These are phyloP conservation scores for Troglohyphantes excavatus DNA, from an alignment of 2,888 invertebrate species.

Conservation along the genomic window DNA sequence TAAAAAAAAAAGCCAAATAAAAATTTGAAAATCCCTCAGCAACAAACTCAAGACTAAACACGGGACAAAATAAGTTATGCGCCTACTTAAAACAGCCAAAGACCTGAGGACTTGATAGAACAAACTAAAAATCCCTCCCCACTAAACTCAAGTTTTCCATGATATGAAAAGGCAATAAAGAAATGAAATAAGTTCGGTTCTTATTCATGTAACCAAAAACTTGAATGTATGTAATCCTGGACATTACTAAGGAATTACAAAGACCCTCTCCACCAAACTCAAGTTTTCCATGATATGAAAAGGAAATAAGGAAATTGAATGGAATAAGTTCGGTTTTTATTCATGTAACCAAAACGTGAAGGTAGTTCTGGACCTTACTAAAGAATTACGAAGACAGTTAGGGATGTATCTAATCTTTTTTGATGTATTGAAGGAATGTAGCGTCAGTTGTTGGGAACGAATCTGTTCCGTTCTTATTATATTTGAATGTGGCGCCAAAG, in stretches of 20 bases:
- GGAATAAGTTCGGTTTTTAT: neutral
- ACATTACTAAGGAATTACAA: neutral
- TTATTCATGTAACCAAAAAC: neutral
- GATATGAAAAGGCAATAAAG: neutral
- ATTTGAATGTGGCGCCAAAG: conserved; percentile 45
- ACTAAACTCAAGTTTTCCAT: neutral
- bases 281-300: no score
- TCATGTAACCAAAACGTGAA: neutral
- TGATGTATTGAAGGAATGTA: neutral
- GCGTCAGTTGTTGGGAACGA: neutral
- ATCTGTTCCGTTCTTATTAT: neutral
- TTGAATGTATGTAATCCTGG: neutral
- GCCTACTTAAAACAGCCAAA: neutral
- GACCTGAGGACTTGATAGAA: neutral
- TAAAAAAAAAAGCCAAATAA: conserved; percentile 31
- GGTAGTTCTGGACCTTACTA: neutral
- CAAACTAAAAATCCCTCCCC: neutral
- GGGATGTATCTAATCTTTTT: no score
- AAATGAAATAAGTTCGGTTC: neutral
- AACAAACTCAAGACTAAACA: neutral
- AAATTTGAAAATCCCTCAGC: neutral
- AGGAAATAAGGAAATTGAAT: neutral
- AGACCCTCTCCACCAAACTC: neutral
- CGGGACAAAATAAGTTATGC: neutral
- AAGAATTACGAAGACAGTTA: neutral